Evolutionary conservation across 2,888 invertebrate species (phyloP).

Genomic region (Galeruca laticollis): DNA sequence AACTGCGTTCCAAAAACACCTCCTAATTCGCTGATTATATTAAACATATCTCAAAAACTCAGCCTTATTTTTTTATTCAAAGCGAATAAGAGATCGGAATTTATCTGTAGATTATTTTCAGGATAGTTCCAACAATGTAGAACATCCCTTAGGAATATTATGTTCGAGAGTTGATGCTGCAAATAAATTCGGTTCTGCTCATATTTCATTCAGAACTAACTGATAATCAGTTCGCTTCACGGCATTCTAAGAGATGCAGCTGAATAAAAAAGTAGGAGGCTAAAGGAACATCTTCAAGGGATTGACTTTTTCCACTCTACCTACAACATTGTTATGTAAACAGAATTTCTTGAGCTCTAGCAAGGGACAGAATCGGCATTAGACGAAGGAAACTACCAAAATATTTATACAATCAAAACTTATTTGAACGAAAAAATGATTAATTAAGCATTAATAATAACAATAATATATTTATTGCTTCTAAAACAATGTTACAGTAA

Average conservation of each 20-base stretch:
- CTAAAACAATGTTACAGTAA: too few species aligned
- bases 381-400: too few species aligned
- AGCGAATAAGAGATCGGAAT: too few species aligned
- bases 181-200: conserved; percentile 1
- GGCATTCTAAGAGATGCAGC: conserved; percentile 18
- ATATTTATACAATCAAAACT: too few species aligned
- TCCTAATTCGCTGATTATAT: too few species aligned
- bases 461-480: too few species aligned
- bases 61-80: too few species aligned
- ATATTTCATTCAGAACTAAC: conserved; percentile 14
- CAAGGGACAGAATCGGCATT: too few species aligned
- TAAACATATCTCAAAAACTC: too few species aligned
- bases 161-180: background rate
- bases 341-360: background rate
- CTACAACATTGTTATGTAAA: background rate
- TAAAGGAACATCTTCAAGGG: background rate
- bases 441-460: too few species aligned
- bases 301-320: background rate
- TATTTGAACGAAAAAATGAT: too few species aligned
- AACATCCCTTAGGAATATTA: background rate
- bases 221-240: conserved; percentile 16
- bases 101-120: background rate
- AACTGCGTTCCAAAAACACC: too few species aligned
- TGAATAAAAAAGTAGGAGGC: background rate
- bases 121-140: background rate